phyloP scores from a whole-genome alignment of 2,113 vertebrate species.

The Octodon degus region DNA sequence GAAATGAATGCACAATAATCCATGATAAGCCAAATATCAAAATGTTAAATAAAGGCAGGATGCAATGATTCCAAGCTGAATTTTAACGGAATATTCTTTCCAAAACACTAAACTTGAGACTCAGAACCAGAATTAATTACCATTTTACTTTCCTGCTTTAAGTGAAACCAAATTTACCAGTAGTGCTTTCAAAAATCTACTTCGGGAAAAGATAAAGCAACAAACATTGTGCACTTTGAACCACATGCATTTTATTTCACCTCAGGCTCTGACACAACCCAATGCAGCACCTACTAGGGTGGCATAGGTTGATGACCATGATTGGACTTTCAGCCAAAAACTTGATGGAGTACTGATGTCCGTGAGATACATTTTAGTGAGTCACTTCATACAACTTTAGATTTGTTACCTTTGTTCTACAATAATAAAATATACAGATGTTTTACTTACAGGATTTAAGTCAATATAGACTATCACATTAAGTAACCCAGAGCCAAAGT shows the following conservation, averaged over 20 bases:
- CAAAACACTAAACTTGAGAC: constrained; percentile 20
- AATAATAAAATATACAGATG: constrained; percentile 28
- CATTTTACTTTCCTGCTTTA: constrained; percentile 24
- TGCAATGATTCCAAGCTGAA: background rate
- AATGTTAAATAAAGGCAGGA: background rate
- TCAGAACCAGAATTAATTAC: background rate
- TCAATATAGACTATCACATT: background rate
- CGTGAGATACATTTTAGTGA: background rate
- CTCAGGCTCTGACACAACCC: background rate
- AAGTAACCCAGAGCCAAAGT: background rate
- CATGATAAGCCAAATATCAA: constrained; percentile 13
- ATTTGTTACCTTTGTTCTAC: background rate
- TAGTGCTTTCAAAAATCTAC: background rate
- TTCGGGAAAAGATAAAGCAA: constrained; percentile 1
- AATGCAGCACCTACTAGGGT: no score
- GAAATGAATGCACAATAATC: background rate
- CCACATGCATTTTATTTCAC: background rate
- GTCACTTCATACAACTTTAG: background rate
- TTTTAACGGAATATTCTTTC: background rate
- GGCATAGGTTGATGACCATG: background rate
- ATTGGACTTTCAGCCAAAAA: background rate
- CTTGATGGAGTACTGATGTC: background rate
- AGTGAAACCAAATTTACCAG: background rate
- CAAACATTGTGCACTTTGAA: background rate
- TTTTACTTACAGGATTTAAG: background rate